Evolutionary conservation across 2,113 vertebrate genomes (phyloP).

Genomic region (Nothoprocta pentlandii): DNA sequence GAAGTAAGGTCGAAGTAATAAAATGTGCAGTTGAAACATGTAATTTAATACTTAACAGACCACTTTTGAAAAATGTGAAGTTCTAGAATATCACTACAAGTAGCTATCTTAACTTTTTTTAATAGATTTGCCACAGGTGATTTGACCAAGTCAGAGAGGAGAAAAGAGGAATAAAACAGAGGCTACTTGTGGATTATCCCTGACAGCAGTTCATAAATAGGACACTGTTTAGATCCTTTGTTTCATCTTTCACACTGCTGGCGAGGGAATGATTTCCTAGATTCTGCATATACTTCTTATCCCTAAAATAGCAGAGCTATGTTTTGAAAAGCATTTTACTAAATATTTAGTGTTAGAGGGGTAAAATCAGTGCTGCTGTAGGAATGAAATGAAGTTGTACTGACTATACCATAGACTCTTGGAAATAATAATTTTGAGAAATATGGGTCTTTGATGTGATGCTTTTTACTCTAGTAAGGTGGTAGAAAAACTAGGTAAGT

Average conservation of each 20-base stretch:
- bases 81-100: background rate
- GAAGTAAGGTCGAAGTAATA: background rate
- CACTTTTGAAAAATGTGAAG: background rate
- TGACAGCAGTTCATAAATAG: background rate
- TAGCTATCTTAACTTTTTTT: background rate
- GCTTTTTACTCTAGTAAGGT: background rate
- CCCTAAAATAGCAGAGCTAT: background rate
- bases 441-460: background rate
- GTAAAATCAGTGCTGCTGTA: background rate
- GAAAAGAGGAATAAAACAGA: background rate
- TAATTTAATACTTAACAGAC: no score
- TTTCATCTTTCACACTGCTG: background rate
- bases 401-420: accelerated
- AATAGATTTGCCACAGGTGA: background rate
- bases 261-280: background rate
- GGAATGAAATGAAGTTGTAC: background rate
- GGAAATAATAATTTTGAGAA: background rate
- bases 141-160: background rate
- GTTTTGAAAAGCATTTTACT: background rate
- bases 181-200: background rate
- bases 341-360: background rate
- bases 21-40: background rate
- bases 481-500: background rate
- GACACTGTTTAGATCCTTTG: background rate
- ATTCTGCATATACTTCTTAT: background rate